phyloP scores from a whole-genome alignment of 2,797 vertebrate genomes.

The Silurus aristotelis region DNA sequence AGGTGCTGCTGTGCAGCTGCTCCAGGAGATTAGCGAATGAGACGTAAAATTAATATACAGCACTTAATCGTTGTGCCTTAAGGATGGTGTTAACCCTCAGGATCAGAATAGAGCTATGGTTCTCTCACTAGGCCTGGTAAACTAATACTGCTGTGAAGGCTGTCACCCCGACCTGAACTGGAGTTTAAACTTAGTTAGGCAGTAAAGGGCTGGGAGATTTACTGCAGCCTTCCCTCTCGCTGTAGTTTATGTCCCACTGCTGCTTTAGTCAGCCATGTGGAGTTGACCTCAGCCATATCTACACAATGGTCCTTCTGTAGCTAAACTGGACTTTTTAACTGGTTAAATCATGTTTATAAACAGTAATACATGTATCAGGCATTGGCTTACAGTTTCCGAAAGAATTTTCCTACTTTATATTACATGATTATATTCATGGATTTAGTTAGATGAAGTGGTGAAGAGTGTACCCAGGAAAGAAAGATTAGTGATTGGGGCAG shows the following conservation, averaged over 20 bases:
- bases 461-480: too few species aligned
- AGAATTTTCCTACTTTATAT: not conserved
- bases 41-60: conserved; percentile 46
- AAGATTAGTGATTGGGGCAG: too few species aligned
- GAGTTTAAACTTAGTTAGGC: conserved; percentile 44
- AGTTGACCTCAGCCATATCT: conserved; percentile 36
- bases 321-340: conserved; percentile 41
- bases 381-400: conserved; percentile 5
- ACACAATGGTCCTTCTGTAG: conserved; percentile 52
- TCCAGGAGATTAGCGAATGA: conserved; percentile 51
- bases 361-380: not conserved
- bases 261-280: conserved; percentile 37
- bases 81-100: conserved; percentile 45
- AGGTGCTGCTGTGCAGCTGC: conserved; percentile 49
- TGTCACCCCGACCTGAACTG: conserved; percentile 56
- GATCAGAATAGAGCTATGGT: conserved; percentile 44
- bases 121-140: conserved; percentile 40
- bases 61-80: conserved; percentile 40
- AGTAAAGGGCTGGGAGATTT: conserved; percentile 55
- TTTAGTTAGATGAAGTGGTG: too few species aligned
- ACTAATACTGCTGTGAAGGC: conserved; percentile 46
- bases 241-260: conserved; percentile 48
- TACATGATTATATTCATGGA: too few species aligned
- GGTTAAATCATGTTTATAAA: conserved; percentile 35
- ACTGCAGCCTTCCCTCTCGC: conserved; percentile 44